Evolutionary conservation across 2,113 vertebrate genomes (phyloP), one percentile per base, ranked within the genome.

Genomic region (Brachirus orientalis): DNA sequence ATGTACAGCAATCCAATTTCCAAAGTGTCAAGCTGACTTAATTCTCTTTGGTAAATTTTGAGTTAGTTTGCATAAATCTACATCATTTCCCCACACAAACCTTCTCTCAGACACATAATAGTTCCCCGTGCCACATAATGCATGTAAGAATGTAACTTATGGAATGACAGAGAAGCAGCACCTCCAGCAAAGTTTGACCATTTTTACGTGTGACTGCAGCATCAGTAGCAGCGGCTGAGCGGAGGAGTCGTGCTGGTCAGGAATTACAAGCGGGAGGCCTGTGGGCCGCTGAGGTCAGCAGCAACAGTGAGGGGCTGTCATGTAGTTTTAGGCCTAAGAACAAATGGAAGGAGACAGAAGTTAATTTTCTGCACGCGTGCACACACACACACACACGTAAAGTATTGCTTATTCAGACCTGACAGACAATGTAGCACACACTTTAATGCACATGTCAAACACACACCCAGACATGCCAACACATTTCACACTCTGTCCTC

Each of bases 261-360:
- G 46, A 61, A 64, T 74, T 41, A 70, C 55, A 55, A 55, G 59
- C 77, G 41, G 35, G 37, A 59, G 72, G 38, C 35, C 28, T 44
- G 18, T 61, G 52, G 57, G 58, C 33, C 20, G 63, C 16, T 7
- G 44, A 72, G 80, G 78, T 79, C 69, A 45, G 66, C 56, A 44
- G 58, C 63, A 67, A 4, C 71, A 51, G 12, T 64, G 36, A 52
- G 55, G 7, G 17, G 57, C 69, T 65, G 72, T 84, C 82, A 40
- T 33, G 33, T 67, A 69, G 13, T 22, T 70, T 87, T 67, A 83
- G 41, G 64, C 55, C 58, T 1, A 3, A 51, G 59, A 57, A 38
- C 60, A 69, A 79, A 79, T 76, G 62, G 43, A 75, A 60, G 12
- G 14, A 69, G 77, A 70, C 76, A 77, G 72, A 59, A 72, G 64